Evolutionary conservation across 2,888 invertebrate genomes (phyloP).

Genomic region (Pachliopta kotzebuea): DNA sequence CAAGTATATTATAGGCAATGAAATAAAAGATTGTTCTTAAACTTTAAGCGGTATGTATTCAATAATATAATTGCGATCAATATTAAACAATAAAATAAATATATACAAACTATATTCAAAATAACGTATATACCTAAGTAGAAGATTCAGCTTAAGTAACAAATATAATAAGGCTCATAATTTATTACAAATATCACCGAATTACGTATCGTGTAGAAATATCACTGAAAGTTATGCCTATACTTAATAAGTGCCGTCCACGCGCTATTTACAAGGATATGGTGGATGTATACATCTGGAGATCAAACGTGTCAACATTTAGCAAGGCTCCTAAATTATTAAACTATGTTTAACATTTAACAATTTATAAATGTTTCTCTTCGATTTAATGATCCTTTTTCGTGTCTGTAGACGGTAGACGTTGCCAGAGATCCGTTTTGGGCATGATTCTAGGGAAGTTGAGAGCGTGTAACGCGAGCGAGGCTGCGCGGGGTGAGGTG

Average conservation of each 20-base stretch:
- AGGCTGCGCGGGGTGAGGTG: slow-evolving; percentile 53
- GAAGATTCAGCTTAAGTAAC: slow-evolving; percentile 42
- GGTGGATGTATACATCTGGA: slow-evolving; percentile 42
- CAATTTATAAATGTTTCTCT: slow-evolving; percentile 5
- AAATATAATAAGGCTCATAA: slow-evolving; percentile 63
- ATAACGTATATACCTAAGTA: slow-evolving; percentile 50
- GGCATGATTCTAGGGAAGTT: slow-evolving; percentile 67
- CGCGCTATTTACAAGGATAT: slow-evolving; percentile 52
- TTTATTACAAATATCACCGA: slow-evolving; percentile 71
- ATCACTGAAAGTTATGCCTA: slow-evolving; percentile 65
- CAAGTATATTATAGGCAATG: neutral
- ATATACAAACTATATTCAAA: slow-evolving; percentile 59
- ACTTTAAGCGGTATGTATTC: slow-evolving; percentile 57
- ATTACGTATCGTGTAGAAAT: slow-evolving; percentile 74
- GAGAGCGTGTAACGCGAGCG: slow-evolving; percentile 62
- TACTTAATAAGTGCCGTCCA: slow-evolving; percentile 43
- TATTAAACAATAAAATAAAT: slow-evolving; percentile 56
- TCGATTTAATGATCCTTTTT: slow-evolving; percentile 51
- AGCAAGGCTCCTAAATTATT: slow-evolving; percentile 25
- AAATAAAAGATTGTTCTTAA: slow-evolving; percentile 17
- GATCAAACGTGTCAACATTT: slow-evolving; percentile 55
- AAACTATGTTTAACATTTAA: slow-evolving; percentile 23
- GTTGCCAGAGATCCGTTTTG: slow-evolving; percentile 68
- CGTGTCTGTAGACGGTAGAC: slow-evolving; percentile 53
- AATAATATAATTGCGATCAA: slow-evolving; percentile 55